A percentile compares a stretch with the other conserved stretches of the same genome.
Evolutionary conservation across 2,113 vertebrate genomes (phyloP).

Genomic region (Petroica traversi): DNA sequence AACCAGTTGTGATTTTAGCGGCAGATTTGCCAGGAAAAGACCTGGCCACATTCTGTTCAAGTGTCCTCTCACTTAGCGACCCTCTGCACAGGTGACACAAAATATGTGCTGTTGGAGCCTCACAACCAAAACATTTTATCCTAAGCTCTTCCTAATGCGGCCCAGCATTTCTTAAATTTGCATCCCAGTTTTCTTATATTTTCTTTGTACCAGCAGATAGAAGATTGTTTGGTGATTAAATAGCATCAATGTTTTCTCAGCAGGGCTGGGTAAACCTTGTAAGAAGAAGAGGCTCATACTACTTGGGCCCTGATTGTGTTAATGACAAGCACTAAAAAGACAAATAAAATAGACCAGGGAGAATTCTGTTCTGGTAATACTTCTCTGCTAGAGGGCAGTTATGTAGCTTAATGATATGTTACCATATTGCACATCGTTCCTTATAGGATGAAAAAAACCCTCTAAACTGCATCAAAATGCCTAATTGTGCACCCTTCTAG

Average conservation of each 20-base stretch:
- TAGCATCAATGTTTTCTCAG: neutral
- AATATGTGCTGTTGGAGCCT: accelerated
- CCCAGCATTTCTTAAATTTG: neutral
- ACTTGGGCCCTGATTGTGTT: neutral
- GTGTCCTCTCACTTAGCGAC: neutral
- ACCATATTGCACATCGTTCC: neutral
- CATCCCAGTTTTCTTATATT: neutral
- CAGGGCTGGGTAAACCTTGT: neutral
- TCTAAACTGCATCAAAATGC: neutral
- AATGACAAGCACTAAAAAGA: neutral
- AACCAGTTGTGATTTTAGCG: neutral
- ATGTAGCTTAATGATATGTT: neutral
- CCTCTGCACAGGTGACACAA: neutral
- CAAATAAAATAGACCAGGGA: neutral
- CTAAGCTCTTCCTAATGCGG: neutral
- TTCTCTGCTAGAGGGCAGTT: neutral
- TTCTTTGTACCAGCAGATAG: neutral
- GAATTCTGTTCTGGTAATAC: neutral
- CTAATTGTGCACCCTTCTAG: neutral
- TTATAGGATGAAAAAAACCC: neutral
- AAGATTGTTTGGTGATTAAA: neutral
- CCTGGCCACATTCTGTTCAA: accelerated
- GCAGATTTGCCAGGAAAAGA: neutral
- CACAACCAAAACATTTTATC: neutral
- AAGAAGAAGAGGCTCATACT: neutral